A percentile compares a stretch with the other conserved stretches of the same genome.
phyloP scores from a whole-genome alignment of 2,113 vertebrate genomes.

The Scytalopus superciliaris region DNA sequence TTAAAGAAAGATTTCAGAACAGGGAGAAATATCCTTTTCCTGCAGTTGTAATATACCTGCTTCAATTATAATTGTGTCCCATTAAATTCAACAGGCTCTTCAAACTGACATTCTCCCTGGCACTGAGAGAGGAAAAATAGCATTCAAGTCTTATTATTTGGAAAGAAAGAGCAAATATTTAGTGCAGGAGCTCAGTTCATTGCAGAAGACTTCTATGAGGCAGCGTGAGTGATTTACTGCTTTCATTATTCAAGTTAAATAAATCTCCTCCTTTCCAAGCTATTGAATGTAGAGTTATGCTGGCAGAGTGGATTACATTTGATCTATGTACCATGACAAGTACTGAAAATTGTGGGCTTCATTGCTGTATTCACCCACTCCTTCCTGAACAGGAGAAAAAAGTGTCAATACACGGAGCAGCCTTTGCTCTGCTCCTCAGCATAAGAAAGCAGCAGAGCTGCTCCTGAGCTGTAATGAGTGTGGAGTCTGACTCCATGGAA shows the following conservation, averaged over 20 bases:
- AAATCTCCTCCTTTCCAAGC: conserved; percentile 60
- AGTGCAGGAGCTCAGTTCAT: not conserved
- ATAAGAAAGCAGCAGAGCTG: conserved; percentile 35
- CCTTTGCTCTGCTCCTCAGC: conserved; percentile 64
- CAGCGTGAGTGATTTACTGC: conserved; percentile 55
- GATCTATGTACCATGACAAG: conserved; percentile 68
- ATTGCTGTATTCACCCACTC: conserved; percentile 64
- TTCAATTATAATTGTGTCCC: not conserved
- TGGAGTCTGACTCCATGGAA: conserved; percentile 67
- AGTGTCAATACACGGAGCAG: conserved; percentile 65
- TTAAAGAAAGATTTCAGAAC: not conserved
- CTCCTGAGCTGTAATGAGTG: conserved; percentile 29
- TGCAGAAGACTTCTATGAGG: not conserved
- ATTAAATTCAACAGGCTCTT: not conserved
- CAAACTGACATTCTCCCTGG: not conserved
- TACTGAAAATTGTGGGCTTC: conserved; percentile 67
- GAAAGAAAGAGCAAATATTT: conserved; percentile 24
- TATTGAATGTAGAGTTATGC: conserved; percentile 47
- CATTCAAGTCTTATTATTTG: not conserved
- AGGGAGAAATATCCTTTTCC: not conserved
- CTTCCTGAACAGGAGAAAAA: conserved; percentile 53
- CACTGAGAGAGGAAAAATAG: not conserved
- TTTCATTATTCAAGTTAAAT: conserved; percentile 60
- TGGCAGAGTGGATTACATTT: conserved; percentile 59
- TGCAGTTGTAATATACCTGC: not conserved